Percentiles rank a stretch among this genome's conserved stretches.
These are phyloP conservation scores for Menura novaehollandiae DNA, from an alignment of 2,113 vertebrate species.

Conservation along the genomic window DNA sequence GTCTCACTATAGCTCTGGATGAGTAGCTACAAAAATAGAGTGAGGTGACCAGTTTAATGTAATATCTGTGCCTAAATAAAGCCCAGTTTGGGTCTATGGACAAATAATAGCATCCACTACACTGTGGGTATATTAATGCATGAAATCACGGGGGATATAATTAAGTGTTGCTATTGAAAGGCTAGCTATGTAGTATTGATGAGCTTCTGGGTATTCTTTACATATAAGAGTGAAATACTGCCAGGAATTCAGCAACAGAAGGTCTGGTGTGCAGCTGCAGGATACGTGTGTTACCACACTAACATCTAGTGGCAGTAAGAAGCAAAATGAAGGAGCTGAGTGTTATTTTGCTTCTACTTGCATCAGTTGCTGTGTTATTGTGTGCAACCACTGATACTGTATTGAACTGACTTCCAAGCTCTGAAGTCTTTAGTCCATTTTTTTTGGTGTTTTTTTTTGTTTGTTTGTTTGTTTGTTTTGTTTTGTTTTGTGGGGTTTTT, in stretches of 20 bases:
- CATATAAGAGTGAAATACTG: neutral
- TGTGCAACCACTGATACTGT: neutral
- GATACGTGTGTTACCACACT: neutral
- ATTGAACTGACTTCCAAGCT: neutral
- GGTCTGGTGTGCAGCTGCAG: neutral
- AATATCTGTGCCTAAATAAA: neutral
- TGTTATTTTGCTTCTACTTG: neutral
- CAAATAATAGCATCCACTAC: neutral
- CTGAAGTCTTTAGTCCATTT: neutral
- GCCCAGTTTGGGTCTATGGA: neutral
- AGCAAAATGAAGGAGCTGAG: neutral
- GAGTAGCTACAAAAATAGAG: neutral
- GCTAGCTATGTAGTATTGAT: neutral
- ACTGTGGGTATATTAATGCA: neutral
- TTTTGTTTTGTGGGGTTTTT: too few relatives aligned
- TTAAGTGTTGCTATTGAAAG: conserved; percentile 1
- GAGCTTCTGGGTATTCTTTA: neutral
- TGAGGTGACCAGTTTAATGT: neutral
- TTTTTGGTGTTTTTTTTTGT: neutral
- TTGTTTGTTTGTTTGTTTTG: neutral
- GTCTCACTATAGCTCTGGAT: neutral
- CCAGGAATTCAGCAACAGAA: neutral
- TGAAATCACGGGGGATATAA: neutral
- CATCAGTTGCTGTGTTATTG: neutral
- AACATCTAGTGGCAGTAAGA: conserved; percentile 39